Evolutionary conservation across 2,113 vertebrate species (phyloP).

Genomic region (Muscicapa adusta): DNA sequence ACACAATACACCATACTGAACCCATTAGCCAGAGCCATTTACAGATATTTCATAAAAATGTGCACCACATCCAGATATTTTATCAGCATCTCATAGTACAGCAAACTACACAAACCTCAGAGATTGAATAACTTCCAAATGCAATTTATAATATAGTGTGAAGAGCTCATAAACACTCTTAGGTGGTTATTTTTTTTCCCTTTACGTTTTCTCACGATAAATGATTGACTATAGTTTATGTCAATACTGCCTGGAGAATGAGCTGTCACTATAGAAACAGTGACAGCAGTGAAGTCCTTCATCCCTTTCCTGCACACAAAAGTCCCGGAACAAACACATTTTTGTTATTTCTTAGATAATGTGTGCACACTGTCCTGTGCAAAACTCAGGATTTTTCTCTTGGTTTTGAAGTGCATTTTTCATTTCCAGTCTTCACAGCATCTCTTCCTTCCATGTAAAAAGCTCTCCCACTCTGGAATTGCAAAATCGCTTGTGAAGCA

Average conservation of each 20-base stretch:
- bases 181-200: not conserved
- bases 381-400: not conserved
- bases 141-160: not conserved
- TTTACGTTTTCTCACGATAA: not conserved
- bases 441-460: not conserved
- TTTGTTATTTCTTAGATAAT: not conserved
- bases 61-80: not conserved
- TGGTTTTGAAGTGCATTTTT: not conserved
- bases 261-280: conserved; percentile 51
- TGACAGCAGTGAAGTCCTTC: conserved; percentile 14
- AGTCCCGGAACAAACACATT: conserved; percentile 9
- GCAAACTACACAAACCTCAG: not conserved
- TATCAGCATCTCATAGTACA: not conserved
- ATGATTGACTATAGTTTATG: not conserved
- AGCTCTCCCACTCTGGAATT: not conserved
- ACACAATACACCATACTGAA: not conserved
- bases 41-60: not conserved
- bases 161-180: conserved; percentile 7
- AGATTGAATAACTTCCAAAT: not conserved
- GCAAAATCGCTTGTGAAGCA: not conserved
- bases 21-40: not conserved
- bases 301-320: not conserved
- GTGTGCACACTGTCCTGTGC: not conserved
- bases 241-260: not conserved
- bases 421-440: not conserved